These are phyloP conservation scores for Rhamphomyia laevipes DNA, from an alignment of 2,888 invertebrate species.

Conservation along the genomic window DNA sequence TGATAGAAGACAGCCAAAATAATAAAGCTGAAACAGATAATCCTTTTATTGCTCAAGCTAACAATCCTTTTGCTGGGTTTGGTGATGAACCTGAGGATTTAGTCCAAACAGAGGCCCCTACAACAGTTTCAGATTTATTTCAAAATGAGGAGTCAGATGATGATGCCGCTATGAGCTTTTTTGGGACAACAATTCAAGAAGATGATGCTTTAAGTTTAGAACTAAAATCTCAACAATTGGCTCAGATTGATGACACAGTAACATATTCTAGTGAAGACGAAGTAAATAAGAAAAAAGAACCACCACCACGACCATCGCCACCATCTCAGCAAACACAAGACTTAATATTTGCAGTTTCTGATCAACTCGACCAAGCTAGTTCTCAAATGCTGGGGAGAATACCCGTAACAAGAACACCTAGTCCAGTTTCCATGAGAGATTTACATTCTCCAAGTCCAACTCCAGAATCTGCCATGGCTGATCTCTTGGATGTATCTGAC, in stretches of 20 bases:
- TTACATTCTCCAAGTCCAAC: slow-evolving; percentile 78
- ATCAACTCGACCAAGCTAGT: slow-evolving; percentile 79
- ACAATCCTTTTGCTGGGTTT: slow-evolving; percentile 58
- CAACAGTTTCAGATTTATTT: slow-evolving; percentile 15
- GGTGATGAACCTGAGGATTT: slow-evolving; percentile 31
- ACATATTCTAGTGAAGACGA: slow-evolving; percentile 26
- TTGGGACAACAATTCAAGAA: slow-evolving; percentile 37
- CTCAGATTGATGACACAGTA: slow-evolving; percentile 16
- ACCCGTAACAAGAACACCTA: slow-evolving; percentile 75
- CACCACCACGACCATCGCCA: slow-evolving; percentile 46
- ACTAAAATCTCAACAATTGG: slow-evolving; percentile 19
- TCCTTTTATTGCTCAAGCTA: slow-evolving; percentile 52
- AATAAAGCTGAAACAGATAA: slow-evolving; percentile 41
- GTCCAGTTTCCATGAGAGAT: slow-evolving; percentile 72
- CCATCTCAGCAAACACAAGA: slow-evolving; percentile 74
- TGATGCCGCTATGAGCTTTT: slow-evolving; percentile 37
- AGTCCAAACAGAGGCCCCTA: slow-evolving; percentile 13
- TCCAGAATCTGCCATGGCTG: slow-evolving; percentile 51
- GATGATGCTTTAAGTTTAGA: slow-evolving; percentile 30
- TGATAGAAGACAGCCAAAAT: slow-evolving; percentile 40
- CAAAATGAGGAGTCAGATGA: neutral
- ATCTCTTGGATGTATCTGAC: slow-evolving; percentile 51
- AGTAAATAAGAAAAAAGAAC: slow-evolving; percentile 24
- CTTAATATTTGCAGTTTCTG: slow-evolving; percentile 72
- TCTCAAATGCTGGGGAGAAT: slow-evolving; percentile 71